Base-by-base conservation (phyloP, 2,888 invertebrate species). In the Cepaea hortensis region DNA sequence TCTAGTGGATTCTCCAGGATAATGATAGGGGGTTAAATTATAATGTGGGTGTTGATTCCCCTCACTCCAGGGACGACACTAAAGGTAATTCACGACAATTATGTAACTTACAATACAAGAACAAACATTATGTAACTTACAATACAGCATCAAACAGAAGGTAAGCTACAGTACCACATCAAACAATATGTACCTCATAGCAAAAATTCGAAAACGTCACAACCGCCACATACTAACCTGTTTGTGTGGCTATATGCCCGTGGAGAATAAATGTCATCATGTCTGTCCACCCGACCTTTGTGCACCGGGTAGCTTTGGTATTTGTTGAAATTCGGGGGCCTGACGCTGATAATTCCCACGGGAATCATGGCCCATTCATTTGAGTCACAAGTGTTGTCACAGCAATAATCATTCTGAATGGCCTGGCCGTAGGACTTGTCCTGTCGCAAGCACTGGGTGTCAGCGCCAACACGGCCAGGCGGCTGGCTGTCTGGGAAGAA, bases 351-450 rank as follows among this genome's bases (percentile, higher is more conserved):
- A 35, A 35, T 35, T 35, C 35, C 35, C 35, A 35, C 35, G 35
- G 35, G 35, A 35, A 35, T 35, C 35, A 35, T 35, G 35, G 35
- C 35, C 35, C 35, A 35, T 35, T 35, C 35, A 35, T 35, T 35
- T 35, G 35, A 35, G 35, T 35, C 92, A 73, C 92, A 92, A 3
- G 86, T 77, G 20, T 92, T 91, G 86, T 92, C 90, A 3, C 92
- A 89, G 84, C 92, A 92, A 80, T 90, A 93, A 9, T 88, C 90
- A 84, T 93, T 93, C 87, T 93, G 93, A 62, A 73, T 80, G 0
- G 88, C 81, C 70, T 46, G 90, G 88, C 18, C 89, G 89, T 72
- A 79, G 81, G 35, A 87, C 77, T 62, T 89, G 81, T n/a, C 89
- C 90, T 46, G 88, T 88, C 50, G 89, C 4, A 85, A 48, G 90